phyloP scores from a whole-genome alignment of 2,113 vertebrate species.

The Phalacrocorax carbo region DNA sequence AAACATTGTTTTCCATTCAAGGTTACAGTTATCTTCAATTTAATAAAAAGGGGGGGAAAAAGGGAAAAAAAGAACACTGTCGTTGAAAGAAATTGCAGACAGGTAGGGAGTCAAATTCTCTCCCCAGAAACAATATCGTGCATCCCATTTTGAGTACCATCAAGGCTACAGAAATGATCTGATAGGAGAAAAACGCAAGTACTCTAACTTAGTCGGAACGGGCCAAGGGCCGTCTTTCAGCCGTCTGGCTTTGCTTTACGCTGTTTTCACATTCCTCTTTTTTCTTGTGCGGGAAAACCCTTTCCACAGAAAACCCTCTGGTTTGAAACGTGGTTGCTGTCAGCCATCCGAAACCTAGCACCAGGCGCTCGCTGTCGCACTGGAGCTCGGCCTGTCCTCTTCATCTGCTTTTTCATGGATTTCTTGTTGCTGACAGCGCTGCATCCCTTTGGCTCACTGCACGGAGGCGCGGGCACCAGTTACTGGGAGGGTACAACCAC shows the following conservation, averaged over 20 bases:
- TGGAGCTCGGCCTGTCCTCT: not conserved
- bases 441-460: not conserved
- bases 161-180: not conserved
- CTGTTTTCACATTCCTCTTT: not conserved
- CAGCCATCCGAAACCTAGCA: not conserved
- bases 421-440: not conserved
- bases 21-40: constrained; percentile 2
- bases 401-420: not conserved
- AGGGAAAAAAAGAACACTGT: not conserved
- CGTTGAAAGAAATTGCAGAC: not conserved
- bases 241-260: not conserved
- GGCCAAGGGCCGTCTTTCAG: not conserved
- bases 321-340: not conserved
- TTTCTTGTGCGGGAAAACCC: not conserved
- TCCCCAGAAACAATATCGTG: not conserved
- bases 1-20: constrained; percentile 23
- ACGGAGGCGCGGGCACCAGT: not conserved
- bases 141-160: not conserved
- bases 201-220: not conserved
- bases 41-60: not conserved
- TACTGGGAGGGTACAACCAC: not conserved
- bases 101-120: not conserved
- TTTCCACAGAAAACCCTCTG: not conserved
- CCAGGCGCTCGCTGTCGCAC: not conserved
- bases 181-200: not conserved